Evolutionary conservation across 2,888 invertebrate genomes (phyloP), one percentile per base, ranked within the genome.

Genomic region (Pogonocherus hispidulus): DNA sequence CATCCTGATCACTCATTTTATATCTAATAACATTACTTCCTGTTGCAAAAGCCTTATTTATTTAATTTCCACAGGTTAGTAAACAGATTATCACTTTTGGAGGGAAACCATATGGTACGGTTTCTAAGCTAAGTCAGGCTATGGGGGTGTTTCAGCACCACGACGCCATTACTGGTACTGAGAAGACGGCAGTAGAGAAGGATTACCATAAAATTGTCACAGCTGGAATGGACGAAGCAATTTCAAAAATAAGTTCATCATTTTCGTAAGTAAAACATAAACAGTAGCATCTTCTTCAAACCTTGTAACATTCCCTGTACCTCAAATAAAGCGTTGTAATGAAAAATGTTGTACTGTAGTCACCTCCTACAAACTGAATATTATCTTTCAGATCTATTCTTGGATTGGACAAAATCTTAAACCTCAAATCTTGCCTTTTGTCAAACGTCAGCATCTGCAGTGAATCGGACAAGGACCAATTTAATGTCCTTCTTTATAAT

Each of bases 81-180:
- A 94, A 94, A 79, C 94, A 94, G 75, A 79, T 94, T 0, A 88
- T 90, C 63, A 88, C 90, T 0, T 71, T 92, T 18, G 82, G 86
- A 1, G 74, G 88, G 19, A 83, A 86, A 57, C 87, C 88, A 4
- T 77, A 81, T 52, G 87, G 88, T 6, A 87, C 67, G 9, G 66
- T 18, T 18, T 51, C 19, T 1, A 37, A 1, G 1, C 22, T 62
- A 23, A 51, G 41, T 37, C 51, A 51, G 72, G 91, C 90, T 0
- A 91, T 94, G 91, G 94, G 93, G 3, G 86, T 93, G 1, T 91
- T 94, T 91, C 97, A 97, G 82, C 97, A 97, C 81, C 97, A 98
- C 81, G 96, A 97, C 82, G 94, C 89, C n/a, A 91, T 97, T 1
- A 94, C 95, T 0, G 94, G 94, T 1, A 94, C 94, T 0, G 94